Conservation (phyloP, 1,140 invertebrate genomes). For the Aphidius gifuensis region DNA sequence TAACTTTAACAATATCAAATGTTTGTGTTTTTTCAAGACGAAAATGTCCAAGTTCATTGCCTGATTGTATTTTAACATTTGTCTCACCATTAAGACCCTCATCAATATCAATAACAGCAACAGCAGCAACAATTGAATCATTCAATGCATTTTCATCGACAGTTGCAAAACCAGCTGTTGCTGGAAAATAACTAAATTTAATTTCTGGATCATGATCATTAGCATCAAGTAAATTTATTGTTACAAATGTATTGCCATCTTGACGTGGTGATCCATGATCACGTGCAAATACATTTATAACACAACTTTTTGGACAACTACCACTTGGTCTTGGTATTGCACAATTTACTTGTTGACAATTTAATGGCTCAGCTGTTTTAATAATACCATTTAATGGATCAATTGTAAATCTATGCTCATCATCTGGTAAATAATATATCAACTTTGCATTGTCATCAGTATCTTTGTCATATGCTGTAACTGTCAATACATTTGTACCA, state of each 20-base stretch:
- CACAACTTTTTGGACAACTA: conserved; percentile 82
- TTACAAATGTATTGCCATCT: conserved; percentile 91
- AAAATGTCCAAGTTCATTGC: conserved; percentile 90
- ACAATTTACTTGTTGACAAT: conserved; percentile 74
- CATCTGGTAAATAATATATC: conserved; percentile 83
- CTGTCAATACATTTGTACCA: conserved; percentile 82
- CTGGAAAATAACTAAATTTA: conserved; percentile 83
- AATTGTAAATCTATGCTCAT: conserved; percentile 81
- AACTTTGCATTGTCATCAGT: conserved; percentile 88
- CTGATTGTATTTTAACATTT: conserved; percentile 74
- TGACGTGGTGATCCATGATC: conserved; percentile 88
- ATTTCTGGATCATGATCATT: conserved; percentile 95
- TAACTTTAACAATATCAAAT: conserved; percentile 88
- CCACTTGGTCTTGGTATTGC: conserved; percentile 50
- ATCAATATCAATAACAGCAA: conserved; percentile 89
- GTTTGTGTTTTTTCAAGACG: conserved; percentile 76
- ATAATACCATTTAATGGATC: conserved; percentile 86
- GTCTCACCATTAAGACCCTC: conserved; percentile 88
- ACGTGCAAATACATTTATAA: conserved; percentile 89
- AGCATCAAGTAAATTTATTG: conserved; percentile 87
- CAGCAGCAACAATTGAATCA: conserved; percentile 86
- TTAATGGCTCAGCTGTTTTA: conserved; percentile 73
- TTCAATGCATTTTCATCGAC: conserved; percentile 91
- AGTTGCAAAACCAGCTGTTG: conserved; percentile 77
- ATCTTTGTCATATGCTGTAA: conserved; percentile 90